Evolutionary conservation across 2,113 vertebrate genomes (phyloP), one percentile per base, ranked within the genome.

Genomic region (Zosterops japonicus): DNA sequence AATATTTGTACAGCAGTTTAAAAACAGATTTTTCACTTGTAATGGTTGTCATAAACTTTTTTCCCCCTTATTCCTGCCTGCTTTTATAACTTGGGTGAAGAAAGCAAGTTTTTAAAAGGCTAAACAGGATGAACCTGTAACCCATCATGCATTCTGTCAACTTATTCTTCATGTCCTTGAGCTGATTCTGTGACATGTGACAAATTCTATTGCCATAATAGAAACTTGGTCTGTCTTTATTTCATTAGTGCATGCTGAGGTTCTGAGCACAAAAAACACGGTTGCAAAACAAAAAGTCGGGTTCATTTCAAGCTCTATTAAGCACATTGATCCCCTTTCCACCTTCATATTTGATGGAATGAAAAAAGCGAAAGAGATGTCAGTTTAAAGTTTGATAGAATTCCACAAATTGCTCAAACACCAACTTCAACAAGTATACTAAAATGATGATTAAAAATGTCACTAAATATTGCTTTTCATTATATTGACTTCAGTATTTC

Each of bases 261-360:
- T 72, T 74, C 70, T 75, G 79, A 76, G 49, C 69, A 68, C 52
- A 44, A 87, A 91, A 83, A 60, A 14, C 46, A 61, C 11, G 12
- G 28, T 61, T 81, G 13, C 71, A 93, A 91, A 77, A 14, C 17
- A 77, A 76, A 94, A 89, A 63, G 47, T 77, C 64, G 70, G 61
- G 81, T 83, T 94, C 3, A 88, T 94, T 96, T 94, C 81, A 96
- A 88, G 71, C 75, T 87, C 31, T 71, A 11, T 95, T 91, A 92
- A 59, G 63, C 59, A 83, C 6, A 78, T 90, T 64, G 64, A 93
- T 91, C 46, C 56, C 33, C 46, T 81, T 86, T 56, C 46, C 33
- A 60, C 15, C 14, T 15, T 63, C 7, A 23, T 49, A 67, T 78
- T 31, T 78, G 36, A 67, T 52, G 55, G 24, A 59, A 41, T 46